Evolutionary conservation across 1,140 invertebrate genomes (phyloP), one percentile per base, ranked within the genome.

Genomic region (Drosophila fuyamai): DNA sequence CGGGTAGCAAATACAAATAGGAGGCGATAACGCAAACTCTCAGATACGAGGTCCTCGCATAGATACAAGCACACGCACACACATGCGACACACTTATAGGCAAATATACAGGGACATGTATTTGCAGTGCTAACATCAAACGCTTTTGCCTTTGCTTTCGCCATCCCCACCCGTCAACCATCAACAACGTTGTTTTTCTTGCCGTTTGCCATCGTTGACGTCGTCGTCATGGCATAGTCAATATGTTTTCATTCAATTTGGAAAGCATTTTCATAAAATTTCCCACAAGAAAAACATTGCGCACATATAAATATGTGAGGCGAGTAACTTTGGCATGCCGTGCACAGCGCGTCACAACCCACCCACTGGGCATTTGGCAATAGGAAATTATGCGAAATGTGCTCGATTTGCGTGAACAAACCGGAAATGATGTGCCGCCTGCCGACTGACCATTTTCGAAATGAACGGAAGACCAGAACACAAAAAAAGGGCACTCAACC

Each of bases 361-460:
- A 36, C 41, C 67, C 56, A 59, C 40, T 32, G 71, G 71, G 36
- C 41, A 65, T 61, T 81, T 51, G 82, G 81, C 82, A 80, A 91
- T 89, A 79, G 89, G 89, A 91, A 91, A 91, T 91, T 91, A 91
- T 91, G 89, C 89, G 84, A 91, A 91, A 85, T 91, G 86, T 81
- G 81, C 85, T 90, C 85, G 85, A 89, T 89, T 91, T 88, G 83
- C 83, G 84, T 78, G 83, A 91, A 91, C 77, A 91, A 90, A 85
- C 81, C 90, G 89, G 89, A 91, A 91, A 91, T 91, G 81, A 90
- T 90, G 85, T 80, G 78, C 78, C 57, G 60, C 59, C 66, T 90
- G 86, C 81, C 75, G 36, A 29, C 51, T 89, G 85, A 81, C 85
- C 85, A 81, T 89, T 89, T 84, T 74, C 57, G 65, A 81, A 85